phyloP scores from a whole-genome alignment of 2,113 vertebrate species.

The Tyto alba region DNA sequence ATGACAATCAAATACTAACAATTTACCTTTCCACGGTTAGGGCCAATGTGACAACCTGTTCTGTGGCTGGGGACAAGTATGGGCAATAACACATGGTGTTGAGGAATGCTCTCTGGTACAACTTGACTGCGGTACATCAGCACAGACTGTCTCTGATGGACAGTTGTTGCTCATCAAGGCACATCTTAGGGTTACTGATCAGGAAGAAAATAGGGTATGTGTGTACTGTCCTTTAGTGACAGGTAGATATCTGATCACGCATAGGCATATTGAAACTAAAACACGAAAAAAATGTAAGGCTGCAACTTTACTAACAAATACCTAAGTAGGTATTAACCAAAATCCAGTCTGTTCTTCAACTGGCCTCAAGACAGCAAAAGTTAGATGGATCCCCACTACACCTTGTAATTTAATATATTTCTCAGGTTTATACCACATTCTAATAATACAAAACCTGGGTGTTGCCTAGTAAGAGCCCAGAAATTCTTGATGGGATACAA shows the following conservation, averaged over 20 bases:
- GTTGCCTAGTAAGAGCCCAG: not conserved
- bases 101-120: not conserved
- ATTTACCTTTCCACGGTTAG: not conserved
- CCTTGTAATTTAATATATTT: not conserved
- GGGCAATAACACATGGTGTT: rapidly evolving
- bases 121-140: not conserved
- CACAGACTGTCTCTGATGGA: not conserved
- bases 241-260: not conserved
- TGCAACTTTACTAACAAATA: not conserved
- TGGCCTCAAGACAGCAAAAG: not conserved
- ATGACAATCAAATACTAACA: not conserved
- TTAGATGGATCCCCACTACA: not conserved
- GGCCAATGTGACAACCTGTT: not conserved
- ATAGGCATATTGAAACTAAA: not conserved
- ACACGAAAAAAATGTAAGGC: not conserved
- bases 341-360: not conserved
- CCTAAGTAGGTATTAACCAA: not conserved
- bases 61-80: not conserved
- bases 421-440: not conserved
- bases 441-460: not conserved
- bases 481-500: not conserved
- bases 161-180: not conserved
- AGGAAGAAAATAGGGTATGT: not conserved
- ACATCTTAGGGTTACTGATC: not conserved
- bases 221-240: not conserved